These are phyloP conservation scores for Drosophila kambysellisi DNA, from an alignment of 2,888 invertebrate genomes.

Conservation along the genomic window DNA sequence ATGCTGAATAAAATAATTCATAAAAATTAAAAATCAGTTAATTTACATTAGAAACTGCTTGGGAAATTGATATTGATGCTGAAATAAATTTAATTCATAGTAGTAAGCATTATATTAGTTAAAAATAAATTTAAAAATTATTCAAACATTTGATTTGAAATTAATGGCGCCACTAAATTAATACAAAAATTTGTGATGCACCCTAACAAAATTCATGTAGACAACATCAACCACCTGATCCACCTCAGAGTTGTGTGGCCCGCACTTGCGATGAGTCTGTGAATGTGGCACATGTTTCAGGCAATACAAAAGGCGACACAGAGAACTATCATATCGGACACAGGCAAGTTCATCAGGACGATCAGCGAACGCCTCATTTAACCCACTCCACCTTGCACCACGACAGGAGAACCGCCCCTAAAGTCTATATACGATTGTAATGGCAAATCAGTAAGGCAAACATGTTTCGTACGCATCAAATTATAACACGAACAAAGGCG, in stretches of 20 bases:
- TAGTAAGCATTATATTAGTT: not conserved
- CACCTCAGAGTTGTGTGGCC: slow-evolving; percentile 8
- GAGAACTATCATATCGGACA: slow-evolving; percentile 31
- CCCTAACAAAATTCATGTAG: slow-evolving; percentile 12
- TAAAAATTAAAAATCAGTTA: too few species aligned
- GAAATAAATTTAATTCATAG: too few species aligned
- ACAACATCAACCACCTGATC: slow-evolving; percentile 58
- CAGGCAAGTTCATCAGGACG: slow-evolving; percentile 43
- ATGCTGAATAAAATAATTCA: too few species aligned
- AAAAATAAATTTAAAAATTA: not conserved
- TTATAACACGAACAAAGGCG: slow-evolving; percentile 79
- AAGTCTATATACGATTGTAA: slow-evolving; percentile 39
- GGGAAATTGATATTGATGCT: too few species aligned
- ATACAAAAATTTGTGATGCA: slow-evolving; percentile 7
- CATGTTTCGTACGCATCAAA: slow-evolving; percentile 66
- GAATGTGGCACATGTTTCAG: slow-evolving; percentile 71
- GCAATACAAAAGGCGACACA: slow-evolving; percentile 20
- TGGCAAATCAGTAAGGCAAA: slow-evolving; percentile 75
- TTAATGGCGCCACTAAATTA: not conserved
- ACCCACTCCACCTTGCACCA: slow-evolving; percentile 11
- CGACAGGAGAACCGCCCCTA: slow-evolving; percentile 60
- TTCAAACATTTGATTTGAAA: not conserved
- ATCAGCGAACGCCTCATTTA: slow-evolving; percentile 66
- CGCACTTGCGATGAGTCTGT: slow-evolving; percentile 59
- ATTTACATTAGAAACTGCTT: too few species aligned